These are phyloP conservation scores for Trichomycterus rosablanca DNA, from an alignment of 2,113 vertebrate species.

Conservation along the genomic window DNA sequence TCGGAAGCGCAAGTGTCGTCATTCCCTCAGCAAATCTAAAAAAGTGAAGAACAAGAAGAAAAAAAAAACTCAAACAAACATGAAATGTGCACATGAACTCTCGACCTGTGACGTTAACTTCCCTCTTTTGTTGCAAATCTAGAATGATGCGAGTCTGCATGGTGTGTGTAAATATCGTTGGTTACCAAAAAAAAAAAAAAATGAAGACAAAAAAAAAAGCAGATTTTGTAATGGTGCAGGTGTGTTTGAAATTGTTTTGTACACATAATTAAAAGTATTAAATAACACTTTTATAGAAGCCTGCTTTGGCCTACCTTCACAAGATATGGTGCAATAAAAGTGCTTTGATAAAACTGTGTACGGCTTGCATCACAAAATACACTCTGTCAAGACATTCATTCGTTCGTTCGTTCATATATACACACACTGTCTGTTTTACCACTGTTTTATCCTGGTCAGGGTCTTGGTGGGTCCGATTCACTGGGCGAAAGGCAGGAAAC, in stretches of 20 bases:
- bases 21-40: conserved; percentile 43
- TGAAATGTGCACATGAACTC: conserved; percentile 45
- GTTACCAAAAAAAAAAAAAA: conserved; percentile 45
- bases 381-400: too few relatives aligned
- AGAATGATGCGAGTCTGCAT: conserved; percentile 57
- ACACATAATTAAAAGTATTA: conserved; percentile 73
- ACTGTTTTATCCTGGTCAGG: too few relatives aligned
- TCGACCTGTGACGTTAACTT: conserved; percentile 40
- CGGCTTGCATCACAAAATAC: conserved; percentile 13
- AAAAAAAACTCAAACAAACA: too few relatives aligned
- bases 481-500: too few relatives aligned
- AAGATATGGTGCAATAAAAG: conserved; percentile 77
- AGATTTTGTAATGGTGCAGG: conserved; percentile 72
- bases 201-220: conserved; percentile 33
- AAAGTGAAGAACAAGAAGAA: conserved; percentile 3
- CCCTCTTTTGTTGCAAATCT: conserved; percentile 42
- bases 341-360: conserved; percentile 66
- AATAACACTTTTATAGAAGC: conserved; percentile 77
- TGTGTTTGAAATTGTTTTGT: conserved; percentile 77
- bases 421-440: too few relatives aligned
- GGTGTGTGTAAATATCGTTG: conserved; percentile 77
- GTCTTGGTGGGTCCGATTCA: too few relatives aligned
- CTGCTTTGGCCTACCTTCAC: conserved; percentile 68
- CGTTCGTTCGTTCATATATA: too few relatives aligned
- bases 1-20: conserved; percentile 40